These are phyloP conservation scores for Philaethria dido DNA, from an alignment of 2,888 invertebrate species.

Conservation along the genomic window DNA sequence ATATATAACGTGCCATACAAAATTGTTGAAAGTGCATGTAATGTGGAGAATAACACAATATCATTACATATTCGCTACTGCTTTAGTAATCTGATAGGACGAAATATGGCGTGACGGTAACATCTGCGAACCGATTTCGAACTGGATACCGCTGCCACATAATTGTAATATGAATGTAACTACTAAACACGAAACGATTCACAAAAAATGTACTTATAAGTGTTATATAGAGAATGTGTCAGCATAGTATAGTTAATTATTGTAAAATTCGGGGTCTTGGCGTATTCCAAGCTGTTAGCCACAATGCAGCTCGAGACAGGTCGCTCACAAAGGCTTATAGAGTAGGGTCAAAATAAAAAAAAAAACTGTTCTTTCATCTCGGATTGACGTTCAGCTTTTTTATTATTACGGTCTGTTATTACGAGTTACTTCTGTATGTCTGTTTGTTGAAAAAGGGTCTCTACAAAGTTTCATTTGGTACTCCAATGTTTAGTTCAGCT, in stretches of 20 bases:
- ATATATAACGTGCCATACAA: background rate
- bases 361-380: slow-evolving; percentile 55
- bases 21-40: background rate
- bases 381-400: slow-evolving; percentile 56
- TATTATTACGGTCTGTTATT: slow-evolving; percentile 53
- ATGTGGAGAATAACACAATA: slow-evolving; percentile 1
- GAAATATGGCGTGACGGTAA: slow-evolving; percentile 36
- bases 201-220: background rate
- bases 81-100: slow-evolving; percentile 36
- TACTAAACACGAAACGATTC: background rate
- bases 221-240: background rate
- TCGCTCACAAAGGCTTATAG: slow-evolving; percentile 49
- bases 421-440: slow-evolving; percentile 51
- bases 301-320: slow-evolving; percentile 46
- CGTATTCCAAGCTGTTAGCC: slow-evolving; percentile 32
- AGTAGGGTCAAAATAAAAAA: slow-evolving; percentile 53
- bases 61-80: slow-evolving; percentile 30
- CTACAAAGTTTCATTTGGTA: slow-evolving; percentile 39
- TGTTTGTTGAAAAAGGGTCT: slow-evolving; percentile 39
- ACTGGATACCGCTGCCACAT: slow-evolving; percentile 34
- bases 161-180: slow-evolving; percentile 34
- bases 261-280: background rate
- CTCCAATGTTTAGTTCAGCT: slow-evolving; percentile 27
- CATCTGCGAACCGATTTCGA: slow-evolving; percentile 32
- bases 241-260: slow-evolving; percentile 12